Conservation (phyloP, 2,888 invertebrate species). For the Psylliodes chrysocephalus region DNA sequence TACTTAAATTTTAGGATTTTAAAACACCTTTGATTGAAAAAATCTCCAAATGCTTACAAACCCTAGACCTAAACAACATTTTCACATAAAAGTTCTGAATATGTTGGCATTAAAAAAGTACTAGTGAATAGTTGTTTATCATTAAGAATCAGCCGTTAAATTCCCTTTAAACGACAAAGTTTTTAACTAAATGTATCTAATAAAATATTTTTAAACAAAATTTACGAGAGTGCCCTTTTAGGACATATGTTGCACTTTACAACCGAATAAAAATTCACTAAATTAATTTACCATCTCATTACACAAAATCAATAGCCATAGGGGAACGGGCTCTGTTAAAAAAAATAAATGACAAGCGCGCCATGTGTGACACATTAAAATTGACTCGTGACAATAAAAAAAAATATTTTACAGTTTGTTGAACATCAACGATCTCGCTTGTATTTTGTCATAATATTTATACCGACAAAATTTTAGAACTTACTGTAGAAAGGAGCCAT, state of each 20-base stretch:
- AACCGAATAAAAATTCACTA: slow-evolving; percentile 46
- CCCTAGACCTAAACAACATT: no score
- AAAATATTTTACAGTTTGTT: slow-evolving; percentile 54
- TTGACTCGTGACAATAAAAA: slow-evolving; percentile 54
- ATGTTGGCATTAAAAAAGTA: no score
- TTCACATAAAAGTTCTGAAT: no score
- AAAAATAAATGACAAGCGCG: slow-evolving; percentile 50
- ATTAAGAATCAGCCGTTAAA: neutral
- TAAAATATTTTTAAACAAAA: slow-evolving; percentile 27
- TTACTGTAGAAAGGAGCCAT: slow-evolving; percentile 67
- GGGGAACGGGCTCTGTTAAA: slow-evolving; percentile 50
- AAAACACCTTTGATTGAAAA: no score
- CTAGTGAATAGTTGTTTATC: no score
- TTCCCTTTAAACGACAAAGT: neutral
- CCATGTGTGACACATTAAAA: slow-evolving; percentile 53
- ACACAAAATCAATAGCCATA: slow-evolving; percentile 54
- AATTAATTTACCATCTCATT: slow-evolving; percentile 58
- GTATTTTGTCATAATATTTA: slow-evolving; percentile 71
- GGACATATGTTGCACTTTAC: slow-evolving; percentile 31
- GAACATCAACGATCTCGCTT: slow-evolving; percentile 48
- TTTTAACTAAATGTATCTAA: neutral
- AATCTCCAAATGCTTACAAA: no score
- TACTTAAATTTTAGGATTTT: no score
- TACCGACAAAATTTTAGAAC: slow-evolving; percentile 66
- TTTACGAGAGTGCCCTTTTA: slow-evolving; percentile 16